Conservation (phyloP, 2,888 invertebrate genomes). For the Peribatodes rhomboidaria region DNA sequence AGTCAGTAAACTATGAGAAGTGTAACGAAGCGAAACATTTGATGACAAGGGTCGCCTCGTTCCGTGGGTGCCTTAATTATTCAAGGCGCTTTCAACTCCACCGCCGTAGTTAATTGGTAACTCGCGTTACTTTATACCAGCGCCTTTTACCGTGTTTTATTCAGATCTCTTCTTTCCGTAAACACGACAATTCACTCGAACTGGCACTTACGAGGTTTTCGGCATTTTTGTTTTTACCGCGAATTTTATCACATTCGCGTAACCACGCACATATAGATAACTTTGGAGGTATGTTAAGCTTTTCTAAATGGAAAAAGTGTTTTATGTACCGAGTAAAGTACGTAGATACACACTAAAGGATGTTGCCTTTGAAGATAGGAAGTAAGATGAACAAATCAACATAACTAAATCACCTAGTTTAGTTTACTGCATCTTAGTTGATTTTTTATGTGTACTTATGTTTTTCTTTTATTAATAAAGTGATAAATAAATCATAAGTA, state of each 20-base stretch:
- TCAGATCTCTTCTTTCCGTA: conserved; percentile 39
- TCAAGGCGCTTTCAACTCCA: conserved; percentile 72
- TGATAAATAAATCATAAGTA: too few relatives aligned
- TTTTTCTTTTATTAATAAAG: too few relatives aligned
- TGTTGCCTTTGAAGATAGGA: too few relatives aligned
- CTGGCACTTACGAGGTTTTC: neutral
- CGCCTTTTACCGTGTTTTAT: conserved; percentile 63
- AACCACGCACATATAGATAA: too few relatives aligned
- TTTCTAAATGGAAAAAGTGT: too few relatives aligned
- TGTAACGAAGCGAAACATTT: conserved; percentile 69
- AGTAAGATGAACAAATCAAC: too few relatives aligned
- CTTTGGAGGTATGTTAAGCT: neutral
- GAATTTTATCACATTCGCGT: neutral
- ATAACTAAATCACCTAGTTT: too few relatives aligned
- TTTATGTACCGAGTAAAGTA: too few relatives aligned
- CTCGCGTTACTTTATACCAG: conserved; percentile 63
- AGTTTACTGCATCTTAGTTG: too few relatives aligned
- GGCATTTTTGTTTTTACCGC: neutral
- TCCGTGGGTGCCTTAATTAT: conserved; percentile 71
- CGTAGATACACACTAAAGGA: too few relatives aligned
- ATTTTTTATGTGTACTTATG: too few relatives aligned
- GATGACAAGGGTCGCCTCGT: conserved; percentile 70
- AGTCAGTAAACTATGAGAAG: conserved; percentile 67
- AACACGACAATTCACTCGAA: conserved; percentile 28
- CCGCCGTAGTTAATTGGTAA: conserved; percentile 72